phyloP scores from a whole-genome alignment of 1,140 invertebrate species.

The Ceratina australensis region DNA sequence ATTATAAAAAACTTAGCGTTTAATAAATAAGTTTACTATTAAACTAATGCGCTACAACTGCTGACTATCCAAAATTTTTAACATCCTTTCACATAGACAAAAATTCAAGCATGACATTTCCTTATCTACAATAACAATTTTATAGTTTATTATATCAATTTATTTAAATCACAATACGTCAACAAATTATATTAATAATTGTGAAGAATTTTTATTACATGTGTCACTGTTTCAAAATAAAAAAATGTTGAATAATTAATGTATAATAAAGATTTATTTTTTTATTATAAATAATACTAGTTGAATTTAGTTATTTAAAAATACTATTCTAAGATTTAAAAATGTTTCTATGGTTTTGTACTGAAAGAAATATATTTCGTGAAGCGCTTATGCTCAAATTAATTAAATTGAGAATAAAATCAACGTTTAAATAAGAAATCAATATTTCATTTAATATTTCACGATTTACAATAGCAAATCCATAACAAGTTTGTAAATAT shows the following conservation, averaged over 20 bases:
- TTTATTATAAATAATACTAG: background rate
- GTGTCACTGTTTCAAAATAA: background rate
- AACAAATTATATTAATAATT: background rate
- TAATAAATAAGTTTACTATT: no score
- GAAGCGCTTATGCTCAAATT: conserved; percentile 3
- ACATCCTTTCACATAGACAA: no score
- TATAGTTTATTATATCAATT: no score
- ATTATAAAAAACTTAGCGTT: background rate
- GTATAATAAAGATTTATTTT: background rate
- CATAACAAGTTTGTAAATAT: conserved; percentile 36
- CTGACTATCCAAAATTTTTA: conserved; percentile 7
- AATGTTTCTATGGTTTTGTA: background rate
- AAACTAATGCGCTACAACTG: background rate
- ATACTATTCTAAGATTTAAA: background rate
- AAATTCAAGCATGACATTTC: no score
- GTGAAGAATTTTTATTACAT: background rate
- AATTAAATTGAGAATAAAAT: conserved; percentile 32
- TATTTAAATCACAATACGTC: no score
- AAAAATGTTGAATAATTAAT: background rate
- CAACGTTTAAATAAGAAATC: conserved; percentile 39
- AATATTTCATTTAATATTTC: conserved; percentile 39
- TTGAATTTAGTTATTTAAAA: background rate
- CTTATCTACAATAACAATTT: no score
- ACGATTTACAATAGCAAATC: conserved; percentile 34
- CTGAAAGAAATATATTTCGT: conserved; percentile 5